Percentiles rank a stretch among this genome's conserved stretches.
phyloP scores from a whole-genome alignment of 2,888 invertebrate genomes.

The Rhingia campestris region DNA sequence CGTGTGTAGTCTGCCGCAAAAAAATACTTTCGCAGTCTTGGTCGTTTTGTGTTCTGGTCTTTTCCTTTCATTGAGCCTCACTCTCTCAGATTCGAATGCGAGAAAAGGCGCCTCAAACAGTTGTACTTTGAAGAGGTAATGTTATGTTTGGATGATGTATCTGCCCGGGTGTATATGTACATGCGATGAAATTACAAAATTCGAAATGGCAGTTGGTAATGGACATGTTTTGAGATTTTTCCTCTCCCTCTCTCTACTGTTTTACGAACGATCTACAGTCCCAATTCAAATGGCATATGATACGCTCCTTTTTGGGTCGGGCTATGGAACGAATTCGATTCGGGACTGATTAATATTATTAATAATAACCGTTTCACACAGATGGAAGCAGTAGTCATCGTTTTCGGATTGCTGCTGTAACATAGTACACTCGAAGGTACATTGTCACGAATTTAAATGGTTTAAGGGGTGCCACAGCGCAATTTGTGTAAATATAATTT shows the following conservation, averaged over 20 bases:
- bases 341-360: conserved; percentile 51
- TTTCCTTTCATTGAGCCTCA: conserved; percentile 21
- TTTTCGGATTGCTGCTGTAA: background rate
- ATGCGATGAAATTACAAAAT: conserved; percentile 68
- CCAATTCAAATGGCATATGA: conserved; percentile 58
- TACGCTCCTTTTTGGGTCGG: conserved; percentile 64
- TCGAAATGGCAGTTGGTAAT: conserved; percentile 69
- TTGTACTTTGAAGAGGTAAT: conserved; percentile 64
- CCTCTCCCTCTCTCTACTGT: background rate
- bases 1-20: conserved; percentile 52
- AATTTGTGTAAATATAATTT: conserved; percentile 67
- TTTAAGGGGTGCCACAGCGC: conserved; percentile 44
- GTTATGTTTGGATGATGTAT: conserved; percentile 62
- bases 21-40: conserved; percentile 38
- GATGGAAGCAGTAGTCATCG: conserved; percentile 20
- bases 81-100: conserved; percentile 39
- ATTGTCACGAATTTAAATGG: conserved; percentile 64
- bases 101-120: conserved; percentile 58
- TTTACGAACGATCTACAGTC: conserved; percentile 12
- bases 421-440: conserved; percentile 13
- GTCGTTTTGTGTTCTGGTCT: conserved; percentile 36
- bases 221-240: conserved; percentile 47
- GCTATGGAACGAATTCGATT: conserved; percentile 64
- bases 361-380: conserved; percentile 11
- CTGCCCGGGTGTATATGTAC: conserved; percentile 21